Percentiles rank a stretch among this genome's conserved stretches.
Conservation (phyloP, 2,113 vertebrate species). For the Eidolon helvum region DNA sequence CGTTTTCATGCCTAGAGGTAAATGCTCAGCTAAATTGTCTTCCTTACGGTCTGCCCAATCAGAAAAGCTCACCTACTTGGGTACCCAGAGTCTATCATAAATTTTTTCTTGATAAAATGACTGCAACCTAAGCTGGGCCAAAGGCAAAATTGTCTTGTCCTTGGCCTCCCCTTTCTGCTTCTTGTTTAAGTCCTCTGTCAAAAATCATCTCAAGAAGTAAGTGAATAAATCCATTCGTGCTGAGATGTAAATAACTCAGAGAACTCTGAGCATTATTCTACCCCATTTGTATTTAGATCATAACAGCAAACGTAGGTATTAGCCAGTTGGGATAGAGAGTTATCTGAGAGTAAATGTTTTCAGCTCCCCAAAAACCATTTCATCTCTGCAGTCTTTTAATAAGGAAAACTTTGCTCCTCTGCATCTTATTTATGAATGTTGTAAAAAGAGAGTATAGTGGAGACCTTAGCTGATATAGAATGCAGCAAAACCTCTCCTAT, state of each 20-base stretch:
- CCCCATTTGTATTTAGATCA: background rate
- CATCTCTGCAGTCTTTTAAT: background rate
- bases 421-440: background rate
- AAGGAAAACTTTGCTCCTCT: background rate
- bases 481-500: background rate
- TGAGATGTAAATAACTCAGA: background rate
- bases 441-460: background rate
- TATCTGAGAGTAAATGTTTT: background rate
- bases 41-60: background rate
- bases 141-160: background rate
- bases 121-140: background rate
- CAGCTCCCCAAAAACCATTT: background rate
- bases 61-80: background rate
- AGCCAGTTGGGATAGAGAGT: background rate
- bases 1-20: constrained; percentile 24
- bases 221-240: background rate
- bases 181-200: background rate
- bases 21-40: constrained; percentile 3
- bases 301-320: background rate
- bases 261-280: background rate
- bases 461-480: background rate
- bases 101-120: constrained; percentile 16
- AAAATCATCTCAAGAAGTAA: background rate
- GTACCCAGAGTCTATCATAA: background rate
- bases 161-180: background rate